Evolutionary conservation across 2,797 vertebrate species (phyloP).

Genomic region (Argya squamiceps): DNA sequence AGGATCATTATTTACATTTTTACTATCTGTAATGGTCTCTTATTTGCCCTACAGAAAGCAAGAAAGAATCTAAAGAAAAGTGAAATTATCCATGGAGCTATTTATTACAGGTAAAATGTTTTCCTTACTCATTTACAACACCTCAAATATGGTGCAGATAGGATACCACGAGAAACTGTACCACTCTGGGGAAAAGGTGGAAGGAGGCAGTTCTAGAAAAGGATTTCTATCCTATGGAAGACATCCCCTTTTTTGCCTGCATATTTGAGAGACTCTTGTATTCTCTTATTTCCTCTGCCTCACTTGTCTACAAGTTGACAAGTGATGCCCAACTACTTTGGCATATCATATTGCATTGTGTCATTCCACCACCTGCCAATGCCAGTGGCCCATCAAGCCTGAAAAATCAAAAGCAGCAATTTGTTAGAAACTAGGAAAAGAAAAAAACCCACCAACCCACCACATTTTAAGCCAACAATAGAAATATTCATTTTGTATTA

Average conservation of each 20-base stretch:
- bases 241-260: neutral
- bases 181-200: neutral
- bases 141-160: neutral
- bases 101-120: neutral
- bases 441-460: neutral
- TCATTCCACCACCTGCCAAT: constrained; percentile 39
- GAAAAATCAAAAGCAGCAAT: constrained; percentile 41
- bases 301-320: constrained; percentile 10
- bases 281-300: neutral
- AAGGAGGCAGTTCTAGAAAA: neutral
- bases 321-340: constrained; percentile 48
- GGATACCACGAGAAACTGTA: neutral
- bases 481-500: neutral
- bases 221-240: neutral
- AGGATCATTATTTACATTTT: neutral
- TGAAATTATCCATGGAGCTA: neutral
- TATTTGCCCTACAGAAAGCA: neutral
- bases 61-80: neutral
- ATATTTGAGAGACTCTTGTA: neutral
- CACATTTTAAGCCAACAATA: neutral
- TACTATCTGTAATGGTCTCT: neutral
- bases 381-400: constrained; percentile 45
- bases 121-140: neutral
- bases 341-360: constrained; percentile 46
- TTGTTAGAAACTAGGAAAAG: neutral